Evolutionary conservation across 2,797 vertebrate species (phyloP).

Genomic region (Melanotaenia boesemani): DNA sequence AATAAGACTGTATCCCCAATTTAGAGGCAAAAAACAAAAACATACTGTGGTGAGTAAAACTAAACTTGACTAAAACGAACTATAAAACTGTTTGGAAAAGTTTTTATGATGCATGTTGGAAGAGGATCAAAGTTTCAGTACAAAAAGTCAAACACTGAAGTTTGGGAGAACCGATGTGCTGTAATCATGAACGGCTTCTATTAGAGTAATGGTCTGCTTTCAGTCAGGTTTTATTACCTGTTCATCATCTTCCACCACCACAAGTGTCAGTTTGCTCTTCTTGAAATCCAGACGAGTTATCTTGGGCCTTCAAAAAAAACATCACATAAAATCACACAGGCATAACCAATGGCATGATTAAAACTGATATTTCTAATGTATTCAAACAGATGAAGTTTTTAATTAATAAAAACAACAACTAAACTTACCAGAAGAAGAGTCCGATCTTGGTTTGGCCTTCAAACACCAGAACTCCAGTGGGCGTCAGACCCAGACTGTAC

Average conservation of each 20-base stretch:
- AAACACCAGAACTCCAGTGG: constrained; percentile 98
- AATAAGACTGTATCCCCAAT: background rate
- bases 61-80: background rate
- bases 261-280: constrained; percentile 96
- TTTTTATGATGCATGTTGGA: too few species aligned
- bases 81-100: background rate
- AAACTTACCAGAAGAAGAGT: constrained; percentile 95
- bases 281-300: constrained; percentile 98
- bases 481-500: constrained; percentile 96
- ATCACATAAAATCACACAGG: background rate
- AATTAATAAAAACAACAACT: background rate
- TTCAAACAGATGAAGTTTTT: too few species aligned
- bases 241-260: constrained; percentile 98
- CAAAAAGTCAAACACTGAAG: too few species aligned
- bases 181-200: background rate
- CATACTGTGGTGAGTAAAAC: background rate
- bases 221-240: constrained; percentile 80
- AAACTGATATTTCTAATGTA: background rate
- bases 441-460: constrained; percentile 98
- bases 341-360: background rate
- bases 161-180: background rate
- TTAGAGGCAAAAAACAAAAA: background rate
- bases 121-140: too few species aligned
- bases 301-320: constrained; percentile 89
- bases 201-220: background rate